These are phyloP conservation scores for Hydrolagus affinis DNA, from an alignment of 2,113 vertebrate genomes.

Conservation along the genomic window DNA sequence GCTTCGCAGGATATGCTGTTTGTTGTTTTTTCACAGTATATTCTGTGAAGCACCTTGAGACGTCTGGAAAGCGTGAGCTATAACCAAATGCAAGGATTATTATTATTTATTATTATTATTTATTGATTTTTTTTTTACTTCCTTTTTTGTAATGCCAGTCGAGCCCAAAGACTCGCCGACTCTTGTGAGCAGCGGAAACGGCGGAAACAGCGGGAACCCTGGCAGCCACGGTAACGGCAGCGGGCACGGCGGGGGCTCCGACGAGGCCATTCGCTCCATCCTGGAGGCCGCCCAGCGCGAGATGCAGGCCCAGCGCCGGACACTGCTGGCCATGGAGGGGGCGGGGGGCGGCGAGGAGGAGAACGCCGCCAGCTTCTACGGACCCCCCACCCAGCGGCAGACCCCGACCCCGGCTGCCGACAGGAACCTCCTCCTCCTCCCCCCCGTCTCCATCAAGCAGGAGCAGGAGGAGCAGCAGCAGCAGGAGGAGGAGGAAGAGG, in stretches of 20 bases:
- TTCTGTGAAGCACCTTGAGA: too few relatives aligned
- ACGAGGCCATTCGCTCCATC: constrained; percentile 91
- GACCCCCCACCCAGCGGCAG: constrained; percentile 48
- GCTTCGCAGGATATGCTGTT: too few relatives aligned
- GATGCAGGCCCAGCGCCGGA: constrained; percentile 93
- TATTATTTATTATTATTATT: too few relatives aligned
- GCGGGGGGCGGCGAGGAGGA: constrained; percentile 42
- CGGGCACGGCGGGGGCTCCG: constrained; percentile 59
- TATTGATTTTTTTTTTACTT: constrained; percentile 2
- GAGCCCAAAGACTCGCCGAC: constrained; percentile 64
- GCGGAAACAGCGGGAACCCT: constrained; percentile 53
- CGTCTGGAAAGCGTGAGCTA: too few relatives aligned
- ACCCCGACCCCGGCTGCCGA: constrained; percentile 56
- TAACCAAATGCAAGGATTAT: too few relatives aligned
- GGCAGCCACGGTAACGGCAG: constrained; percentile 38
- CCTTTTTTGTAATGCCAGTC: constrained; percentile 47
- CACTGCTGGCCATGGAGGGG: constrained; percentile 79
- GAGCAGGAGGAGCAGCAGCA: constrained; percentile 75
- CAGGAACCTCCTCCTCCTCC: constrained; percentile 54
- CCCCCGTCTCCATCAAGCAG: constrained; percentile 72
- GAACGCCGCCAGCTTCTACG: constrained; percentile 37
- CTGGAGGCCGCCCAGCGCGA: constrained; percentile 87
- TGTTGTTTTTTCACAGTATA: too few relatives aligned
- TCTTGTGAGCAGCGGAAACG: constrained; percentile 25
- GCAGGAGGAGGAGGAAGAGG: constrained; percentile 48